These are phyloP conservation scores for Diarsia rubi DNA, from an alignment of 2,888 invertebrate species.

Conservation along the genomic window DNA sequence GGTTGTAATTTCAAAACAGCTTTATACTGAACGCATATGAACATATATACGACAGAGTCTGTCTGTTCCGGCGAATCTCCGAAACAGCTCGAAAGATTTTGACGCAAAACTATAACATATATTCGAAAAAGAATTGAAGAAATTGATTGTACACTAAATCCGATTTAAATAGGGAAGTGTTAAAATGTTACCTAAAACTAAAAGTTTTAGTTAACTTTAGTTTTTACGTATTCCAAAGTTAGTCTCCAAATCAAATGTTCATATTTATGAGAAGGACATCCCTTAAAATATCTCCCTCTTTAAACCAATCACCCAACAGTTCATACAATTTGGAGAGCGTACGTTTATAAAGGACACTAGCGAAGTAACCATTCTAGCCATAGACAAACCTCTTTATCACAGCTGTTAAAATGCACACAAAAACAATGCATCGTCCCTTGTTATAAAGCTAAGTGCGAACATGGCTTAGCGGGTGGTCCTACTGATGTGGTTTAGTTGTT, in stretches of 20 bases:
- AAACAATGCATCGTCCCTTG: conserved; percentile 85
- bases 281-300: background rate
- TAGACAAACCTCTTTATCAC: conserved; percentile 90
- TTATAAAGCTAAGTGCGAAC: conserved; percentile 86
- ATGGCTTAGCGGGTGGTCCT: conserved; percentile 77
- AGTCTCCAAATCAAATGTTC: background rate
- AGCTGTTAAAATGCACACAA: conserved; percentile 88
- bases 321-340: conserved; percentile 65
- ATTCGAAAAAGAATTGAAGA: no score
- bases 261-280: background rate
- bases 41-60: no score
- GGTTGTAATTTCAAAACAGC: no score
- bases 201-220: no score
- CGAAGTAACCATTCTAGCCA: conserved; percentile 72
- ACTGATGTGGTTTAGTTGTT: conserved; percentile 1
- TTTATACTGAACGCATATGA: no score
- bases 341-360: conserved; percentile 64
- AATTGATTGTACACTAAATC: no score
- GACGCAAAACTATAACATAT: no score
- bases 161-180: no score
- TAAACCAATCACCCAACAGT: background rate
- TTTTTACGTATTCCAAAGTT: background rate
- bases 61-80: no score
- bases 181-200: no score
- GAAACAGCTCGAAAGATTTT: no score